Evolutionary conservation across 2,113 vertebrate species (phyloP), one percentile per base, ranked within the genome.

Genomic region (Fulmarus glacialis): DNA sequence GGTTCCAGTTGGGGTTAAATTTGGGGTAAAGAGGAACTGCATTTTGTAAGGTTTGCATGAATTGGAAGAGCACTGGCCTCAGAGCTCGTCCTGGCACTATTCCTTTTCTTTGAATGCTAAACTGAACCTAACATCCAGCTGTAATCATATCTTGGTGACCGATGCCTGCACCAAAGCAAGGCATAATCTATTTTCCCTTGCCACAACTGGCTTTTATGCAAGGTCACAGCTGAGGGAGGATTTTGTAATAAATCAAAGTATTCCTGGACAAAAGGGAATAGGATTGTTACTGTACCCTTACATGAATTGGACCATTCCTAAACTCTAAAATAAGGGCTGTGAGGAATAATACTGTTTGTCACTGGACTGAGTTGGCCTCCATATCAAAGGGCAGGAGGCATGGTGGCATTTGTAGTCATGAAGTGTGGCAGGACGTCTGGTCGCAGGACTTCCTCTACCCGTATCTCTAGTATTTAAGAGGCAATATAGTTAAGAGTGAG

Each of bases 401-500:
- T 30, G 26, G 23, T 70, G 73, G 30, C 30, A 43, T 62, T 73
- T 60, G 34, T 53, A 53, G 23, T 43, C 10, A 15, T 26, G 53
- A 93, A 84, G 12, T 0, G 3, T 47, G 17, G 8, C 48, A 84
- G 42, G 36, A 36, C 1, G 0, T 56, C 8, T 55, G 8, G 4
- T 52, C 4, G 2, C 45, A 73, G 43, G 36, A 23, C 40, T 43
- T 83, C 12, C n/a, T 56, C n/a, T 64, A 4, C 2, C 8, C 4
- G 0, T 60, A 30, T 6, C 9, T 73, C 29, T 18, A 15, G 7
- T 83, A 34, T 91, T 82, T 36, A 63, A 62, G 34, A 62, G 30
- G 38, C 15, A 40, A 2, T 27, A 27, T 13, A 50, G 12, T 42
- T 50, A 23, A 53, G 36, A 79, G 4, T 1, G 5, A 84, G 42